Conservation (phyloP, 92 coral and sea anemone species). For the Desmophyllum pertusum region DNA sequence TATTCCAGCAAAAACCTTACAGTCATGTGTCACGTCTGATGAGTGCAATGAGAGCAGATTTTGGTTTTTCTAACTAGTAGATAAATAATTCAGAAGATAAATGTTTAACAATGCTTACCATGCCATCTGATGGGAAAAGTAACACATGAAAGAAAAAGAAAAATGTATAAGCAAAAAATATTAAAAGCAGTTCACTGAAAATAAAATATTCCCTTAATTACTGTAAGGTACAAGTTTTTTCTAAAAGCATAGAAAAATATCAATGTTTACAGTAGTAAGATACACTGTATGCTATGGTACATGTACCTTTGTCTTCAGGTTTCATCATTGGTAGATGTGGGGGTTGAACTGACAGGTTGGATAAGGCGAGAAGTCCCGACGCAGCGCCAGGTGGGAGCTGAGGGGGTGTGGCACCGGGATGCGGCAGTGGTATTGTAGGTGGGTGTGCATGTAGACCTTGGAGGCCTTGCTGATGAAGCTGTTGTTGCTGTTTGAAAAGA, state of each 20-base stretch:
- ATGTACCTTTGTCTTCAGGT: conserved; percentile 43
- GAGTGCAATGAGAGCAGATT: not conserved
- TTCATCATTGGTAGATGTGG: conserved; percentile 95
- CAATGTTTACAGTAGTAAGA: too few species aligned
- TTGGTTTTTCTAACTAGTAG: not conserved
- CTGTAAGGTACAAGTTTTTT: not conserved
- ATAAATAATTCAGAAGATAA: not conserved
- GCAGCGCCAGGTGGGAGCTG: conserved; percentile 94
- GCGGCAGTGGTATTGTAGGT: conserved; percentile 95
- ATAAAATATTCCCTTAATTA: not conserved
- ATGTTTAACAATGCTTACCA: conserved; percentile 13
- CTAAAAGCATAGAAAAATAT: too few species aligned
- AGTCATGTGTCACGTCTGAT: not conserved
- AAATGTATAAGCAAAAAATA: not conserved
- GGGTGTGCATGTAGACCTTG: conserved; percentile 99
- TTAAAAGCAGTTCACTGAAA: not conserved
- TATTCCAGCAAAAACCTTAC: too few species aligned
- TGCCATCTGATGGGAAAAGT: conserved; percentile 24
- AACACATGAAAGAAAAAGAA: conserved; percentile 34
- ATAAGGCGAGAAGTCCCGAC: conserved; percentile 83
- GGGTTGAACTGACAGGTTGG: conserved; percentile 79
- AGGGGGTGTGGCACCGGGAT: conserved; percentile 99
- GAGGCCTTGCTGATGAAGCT: conserved; percentile 91
- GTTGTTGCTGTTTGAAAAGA: conserved; percentile 82
- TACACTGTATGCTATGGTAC: too few species aligned